Conservation (phyloP, 2,797 vertebrate species). For the Muscicapa comitata region DNA sequence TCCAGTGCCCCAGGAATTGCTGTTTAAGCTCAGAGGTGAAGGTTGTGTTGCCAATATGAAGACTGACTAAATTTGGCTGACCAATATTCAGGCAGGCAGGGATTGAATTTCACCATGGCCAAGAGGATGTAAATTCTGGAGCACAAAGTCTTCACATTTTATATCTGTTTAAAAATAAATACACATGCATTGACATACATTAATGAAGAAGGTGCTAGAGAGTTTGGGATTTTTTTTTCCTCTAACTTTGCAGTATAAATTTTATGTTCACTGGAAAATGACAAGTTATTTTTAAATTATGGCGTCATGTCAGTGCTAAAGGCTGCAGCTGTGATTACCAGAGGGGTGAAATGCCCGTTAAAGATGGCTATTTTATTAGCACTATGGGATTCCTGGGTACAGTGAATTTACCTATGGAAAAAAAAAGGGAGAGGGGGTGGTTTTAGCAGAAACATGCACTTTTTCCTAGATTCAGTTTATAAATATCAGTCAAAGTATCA, state of each 20-base stretch:
- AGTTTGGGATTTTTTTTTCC: background rate
- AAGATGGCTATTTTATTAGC: background rate
- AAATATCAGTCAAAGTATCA: constrained; percentile 10
- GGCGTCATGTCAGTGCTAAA: background rate
- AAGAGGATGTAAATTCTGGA: background rate
- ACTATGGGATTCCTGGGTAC: background rate
- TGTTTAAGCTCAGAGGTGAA: background rate
- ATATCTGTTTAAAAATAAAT: background rate
- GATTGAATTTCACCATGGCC: background rate
- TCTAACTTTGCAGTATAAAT: background rate
- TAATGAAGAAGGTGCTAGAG: background rate
- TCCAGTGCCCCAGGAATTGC: background rate
- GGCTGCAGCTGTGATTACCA: background rate
- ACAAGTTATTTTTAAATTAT: background rate
- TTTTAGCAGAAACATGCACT: background rate
- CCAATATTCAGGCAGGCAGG: background rate
- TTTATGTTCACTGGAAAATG: background rate
- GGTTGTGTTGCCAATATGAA: background rate
- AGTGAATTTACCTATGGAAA: background rate
- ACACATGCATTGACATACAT: background rate
- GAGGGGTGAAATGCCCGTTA: constrained; percentile 4
- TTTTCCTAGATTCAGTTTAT: constrained; percentile 12
- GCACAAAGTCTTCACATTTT: background rate
- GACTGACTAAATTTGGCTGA: background rate
- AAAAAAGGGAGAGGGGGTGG: rapidly evolving